A percentile compares a stretch with the other conserved stretches of the same genome.
These are phyloP conservation scores for Callinectes sapidus DNA, from an alignment of 2,888 invertebrate species.

Conservation along the genomic window DNA sequence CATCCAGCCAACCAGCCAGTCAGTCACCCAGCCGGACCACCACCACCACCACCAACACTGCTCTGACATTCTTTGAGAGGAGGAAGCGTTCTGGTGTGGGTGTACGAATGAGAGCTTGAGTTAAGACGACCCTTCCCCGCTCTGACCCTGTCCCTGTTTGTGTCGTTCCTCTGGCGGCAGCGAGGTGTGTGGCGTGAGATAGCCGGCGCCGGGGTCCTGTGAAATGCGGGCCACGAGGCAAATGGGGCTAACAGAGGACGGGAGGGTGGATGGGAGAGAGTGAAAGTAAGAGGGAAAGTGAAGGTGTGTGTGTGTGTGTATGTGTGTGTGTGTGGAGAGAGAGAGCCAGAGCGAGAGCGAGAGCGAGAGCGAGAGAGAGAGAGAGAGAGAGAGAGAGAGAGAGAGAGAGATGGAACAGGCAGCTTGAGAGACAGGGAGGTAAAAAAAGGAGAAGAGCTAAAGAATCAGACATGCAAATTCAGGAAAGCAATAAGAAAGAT, in stretches of 20 bases:
- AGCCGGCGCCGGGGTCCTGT: slow-evolving; percentile 31
- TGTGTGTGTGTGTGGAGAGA: not conserved
- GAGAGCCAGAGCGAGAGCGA: slow-evolving; percentile 34
- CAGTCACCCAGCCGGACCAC: not conserved
- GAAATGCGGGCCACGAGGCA: slow-evolving; percentile 36
- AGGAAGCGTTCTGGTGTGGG: not conserved
- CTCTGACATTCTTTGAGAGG: slow-evolving; percentile 7
- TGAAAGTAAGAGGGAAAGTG: not conserved
- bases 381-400: slow-evolving; percentile 34
- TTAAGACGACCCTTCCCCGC: slow-evolving; percentile 6
- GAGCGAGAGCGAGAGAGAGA: slow-evolving; percentile 21
- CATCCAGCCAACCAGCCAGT: not conserved
- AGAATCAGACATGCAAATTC: not conserved
- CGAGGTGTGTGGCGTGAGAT: slow-evolving; percentile 34
- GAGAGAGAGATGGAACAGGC: not conserved
- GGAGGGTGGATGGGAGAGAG: slow-evolving; percentile 27
- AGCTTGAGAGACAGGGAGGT: not conserved
- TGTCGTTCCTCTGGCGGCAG: slow-evolving; percentile 26
- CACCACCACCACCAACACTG: not conserved
- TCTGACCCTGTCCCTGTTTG: not conserved
- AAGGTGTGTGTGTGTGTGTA: not conserved
- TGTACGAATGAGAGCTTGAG: slow-evolving; percentile 21
- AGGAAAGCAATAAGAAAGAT: not conserved
- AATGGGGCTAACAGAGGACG: slow-evolving; percentile 32
- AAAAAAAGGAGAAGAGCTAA: not conserved